These are phyloP conservation scores for Mizuhopecten yessoensis DNA, from an alignment of 1,140 invertebrate genomes.

Conservation along the genomic window DNA sequence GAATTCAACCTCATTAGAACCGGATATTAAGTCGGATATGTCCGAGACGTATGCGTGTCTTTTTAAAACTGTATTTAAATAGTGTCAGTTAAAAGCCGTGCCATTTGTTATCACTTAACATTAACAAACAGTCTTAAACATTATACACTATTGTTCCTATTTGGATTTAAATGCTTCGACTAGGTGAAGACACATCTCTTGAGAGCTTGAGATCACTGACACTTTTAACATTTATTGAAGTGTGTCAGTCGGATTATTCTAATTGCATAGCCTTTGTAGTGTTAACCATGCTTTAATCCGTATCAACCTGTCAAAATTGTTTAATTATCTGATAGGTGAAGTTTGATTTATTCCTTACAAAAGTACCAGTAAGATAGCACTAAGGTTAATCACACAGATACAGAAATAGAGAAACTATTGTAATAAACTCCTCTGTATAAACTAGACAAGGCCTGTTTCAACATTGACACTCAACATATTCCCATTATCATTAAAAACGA, in stretches of 20 bases:
- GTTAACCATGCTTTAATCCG: background rate
- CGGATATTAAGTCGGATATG: background rate
- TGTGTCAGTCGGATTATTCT: background rate
- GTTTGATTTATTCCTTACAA: background rate
- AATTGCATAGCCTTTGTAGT: background rate
- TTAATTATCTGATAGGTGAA: background rate
- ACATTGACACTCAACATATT: conserved; percentile 8
- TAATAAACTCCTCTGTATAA: background rate
- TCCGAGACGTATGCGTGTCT: background rate
- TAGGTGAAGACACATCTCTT: background rate
- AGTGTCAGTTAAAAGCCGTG: background rate
- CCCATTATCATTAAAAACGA: background rate
- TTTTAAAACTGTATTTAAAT: too few relatives aligned
- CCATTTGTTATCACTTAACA: background rate
- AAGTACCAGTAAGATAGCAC: background rate
- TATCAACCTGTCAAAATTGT: conserved; percentile 29
- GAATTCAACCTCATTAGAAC: background rate
- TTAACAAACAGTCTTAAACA: background rate
- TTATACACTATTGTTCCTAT: background rate
- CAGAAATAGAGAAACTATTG: background rate
- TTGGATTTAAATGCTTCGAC: background rate
- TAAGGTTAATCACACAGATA: background rate
- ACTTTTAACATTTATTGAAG: background rate
- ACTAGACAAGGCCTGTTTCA: background rate
- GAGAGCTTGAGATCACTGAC: background rate